Evolutionary conservation across 2,113 vertebrate species (phyloP).

Genomic region (Erythrocercus mccallii): DNA sequence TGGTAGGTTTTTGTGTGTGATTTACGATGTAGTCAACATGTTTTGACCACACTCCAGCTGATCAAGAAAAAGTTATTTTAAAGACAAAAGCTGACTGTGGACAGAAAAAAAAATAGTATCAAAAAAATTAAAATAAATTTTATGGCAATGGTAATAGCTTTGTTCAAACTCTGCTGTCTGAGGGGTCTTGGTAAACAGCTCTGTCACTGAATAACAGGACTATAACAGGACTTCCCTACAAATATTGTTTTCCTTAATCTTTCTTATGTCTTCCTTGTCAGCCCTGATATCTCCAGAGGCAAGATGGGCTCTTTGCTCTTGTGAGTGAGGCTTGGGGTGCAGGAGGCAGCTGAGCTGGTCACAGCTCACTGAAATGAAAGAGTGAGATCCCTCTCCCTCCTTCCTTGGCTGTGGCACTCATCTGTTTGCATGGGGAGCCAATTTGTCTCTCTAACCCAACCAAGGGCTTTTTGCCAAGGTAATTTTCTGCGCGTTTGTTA

Average conservation of each 20-base stretch:
- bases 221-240: not conserved
- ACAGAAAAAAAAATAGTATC: not conserved
- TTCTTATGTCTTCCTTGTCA: not conserved
- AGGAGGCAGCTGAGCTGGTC: not conserved
- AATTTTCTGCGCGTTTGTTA: not conserved
- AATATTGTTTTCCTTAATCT: not conserved
- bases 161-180: not conserved
- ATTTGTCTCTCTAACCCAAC: not conserved
- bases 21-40: not conserved
- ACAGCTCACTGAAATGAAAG: not conserved
- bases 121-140: not conserved
- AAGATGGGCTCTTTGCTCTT: not conserved
- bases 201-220: not conserved
- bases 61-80: not conserved
- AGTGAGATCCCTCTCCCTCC: not conserved
- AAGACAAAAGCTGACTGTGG: not conserved
- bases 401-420: not conserved
- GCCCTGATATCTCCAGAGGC: not conserved
- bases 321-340: accelerated
- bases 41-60: not conserved
- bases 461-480: not conserved
- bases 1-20: not conserved
- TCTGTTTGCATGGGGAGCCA: not conserved
- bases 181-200: not conserved
- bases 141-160: not conserved